phyloP scores from a whole-genome alignment of 2,888 invertebrate genomes.

The Colletes collaris region DNA sequence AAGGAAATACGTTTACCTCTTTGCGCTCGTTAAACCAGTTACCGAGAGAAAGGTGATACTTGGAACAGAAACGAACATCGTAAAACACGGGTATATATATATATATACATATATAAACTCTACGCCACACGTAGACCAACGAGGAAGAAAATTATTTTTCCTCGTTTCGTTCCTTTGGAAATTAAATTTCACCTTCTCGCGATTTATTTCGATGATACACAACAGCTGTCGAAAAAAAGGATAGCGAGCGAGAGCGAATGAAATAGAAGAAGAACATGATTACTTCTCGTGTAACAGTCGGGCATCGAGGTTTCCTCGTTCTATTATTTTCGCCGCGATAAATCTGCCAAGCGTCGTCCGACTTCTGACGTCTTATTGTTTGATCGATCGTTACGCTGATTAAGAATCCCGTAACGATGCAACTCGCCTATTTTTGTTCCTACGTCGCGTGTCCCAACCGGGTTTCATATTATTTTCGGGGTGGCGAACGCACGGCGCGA shows the following conservation, averaged over 20 bases:
- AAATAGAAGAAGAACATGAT: background rate
- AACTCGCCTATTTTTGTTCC: constrained; percentile 38
- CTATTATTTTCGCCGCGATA: constrained; percentile 50
- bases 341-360: constrained; percentile 42
- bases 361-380: constrained; percentile 20
- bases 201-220: too few relatives aligned
- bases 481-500: constrained; percentile 16
- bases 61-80: constrained; percentile 48
- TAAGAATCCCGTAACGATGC: constrained; percentile 27
- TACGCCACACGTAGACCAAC: too few relatives aligned
- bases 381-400: constrained; percentile 43
- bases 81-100: constrained; percentile 31
- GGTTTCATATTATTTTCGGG: constrained; percentile 44
- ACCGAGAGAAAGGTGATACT: constrained; percentile 60
- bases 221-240: too few relatives aligned
- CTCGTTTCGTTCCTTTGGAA: too few relatives aligned
- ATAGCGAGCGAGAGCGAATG: too few relatives aligned
- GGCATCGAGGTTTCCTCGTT: constrained; percentile 12
- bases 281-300: constrained; percentile 23
- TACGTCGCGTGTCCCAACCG: background rate
- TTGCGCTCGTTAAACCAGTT: constrained; percentile 64
- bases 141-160: too few relatives aligned
- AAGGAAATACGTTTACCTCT: constrained; percentile 63
- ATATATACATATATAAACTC: background rate
- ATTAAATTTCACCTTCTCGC: too few relatives aligned